Conservation (phyloP, 1,140 invertebrate genomes). For the Sesamia nonagrioides region DNA sequence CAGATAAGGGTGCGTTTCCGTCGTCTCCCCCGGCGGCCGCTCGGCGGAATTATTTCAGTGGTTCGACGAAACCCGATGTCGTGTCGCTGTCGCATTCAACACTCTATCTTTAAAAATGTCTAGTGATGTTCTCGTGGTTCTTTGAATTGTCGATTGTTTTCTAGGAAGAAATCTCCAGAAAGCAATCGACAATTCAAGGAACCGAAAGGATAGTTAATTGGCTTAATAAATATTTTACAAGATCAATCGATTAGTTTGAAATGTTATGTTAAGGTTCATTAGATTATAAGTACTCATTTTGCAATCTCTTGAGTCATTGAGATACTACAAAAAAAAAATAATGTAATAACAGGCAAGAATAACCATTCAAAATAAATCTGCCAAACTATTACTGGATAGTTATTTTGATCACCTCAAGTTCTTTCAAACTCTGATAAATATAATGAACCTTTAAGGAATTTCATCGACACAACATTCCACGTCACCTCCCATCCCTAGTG, state of each 20-base stretch:
- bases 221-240: neutral
- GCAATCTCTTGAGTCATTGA: no score
- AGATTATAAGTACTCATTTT: no score
- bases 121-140: conserved; percentile 65
- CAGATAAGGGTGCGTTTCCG: conserved; percentile 86
- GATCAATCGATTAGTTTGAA: neutral
- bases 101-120: conserved; percentile 84
- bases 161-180: no score
- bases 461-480: neutral
- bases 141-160: conserved; percentile 5
- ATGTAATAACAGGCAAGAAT: no score
- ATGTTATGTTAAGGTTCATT: neutral
- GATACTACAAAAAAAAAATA: no score
- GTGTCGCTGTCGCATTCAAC: conserved; percentile 83
- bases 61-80: conserved; percentile 82
- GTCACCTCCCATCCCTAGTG: conserved; percentile 61
- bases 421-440: no score
- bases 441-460: neutral
- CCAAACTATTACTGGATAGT: no score
- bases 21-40: conserved; percentile 68
- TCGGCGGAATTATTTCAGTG: conserved; percentile 82
- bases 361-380: no score
- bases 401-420: no score
- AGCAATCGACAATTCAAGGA: no score
- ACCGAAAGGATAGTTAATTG: neutral